phyloP scores from a whole-genome alignment of 1,140 invertebrate species.

The Ceratina australensis region DNA sequence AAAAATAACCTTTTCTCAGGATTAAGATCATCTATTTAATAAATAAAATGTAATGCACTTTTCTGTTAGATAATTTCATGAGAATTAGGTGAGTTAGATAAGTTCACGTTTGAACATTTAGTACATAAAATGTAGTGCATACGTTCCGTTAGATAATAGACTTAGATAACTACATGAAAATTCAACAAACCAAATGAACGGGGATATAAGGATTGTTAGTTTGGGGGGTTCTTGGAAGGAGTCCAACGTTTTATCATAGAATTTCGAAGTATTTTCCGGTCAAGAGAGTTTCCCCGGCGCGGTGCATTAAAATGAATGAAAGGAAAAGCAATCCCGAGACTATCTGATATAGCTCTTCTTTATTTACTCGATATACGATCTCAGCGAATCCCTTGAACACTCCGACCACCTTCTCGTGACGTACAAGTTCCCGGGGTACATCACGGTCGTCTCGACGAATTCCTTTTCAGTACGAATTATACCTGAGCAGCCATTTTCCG shows the following conservation, averaged over 20 bases:
- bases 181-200: neutral
- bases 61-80: too few species aligned
- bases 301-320: constrained; percentile 10
- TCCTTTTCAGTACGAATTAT: constrained; percentile 45
- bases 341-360: constrained; percentile 32
- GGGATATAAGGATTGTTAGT: neutral
- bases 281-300: neutral
- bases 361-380: constrained; percentile 57
- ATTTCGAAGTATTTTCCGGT: constrained; percentile 14
- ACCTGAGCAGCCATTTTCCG: constrained; percentile 57
- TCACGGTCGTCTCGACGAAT: constrained; percentile 60
- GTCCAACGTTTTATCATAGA: constrained; percentile 9
- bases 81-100: too few species aligned
- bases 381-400: constrained; percentile 57
- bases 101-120: too few species aligned
- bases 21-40: neutral
- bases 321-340: constrained; percentile 19
- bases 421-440: constrained; percentile 59
- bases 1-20: neutral
- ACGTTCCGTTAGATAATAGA: neutral
- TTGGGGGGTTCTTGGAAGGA: neutral
- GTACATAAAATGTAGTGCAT: too few species aligned
- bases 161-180: neutral
- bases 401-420: constrained; percentile 63
- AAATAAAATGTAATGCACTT: too few species aligned